A percentile compares a stretch with the other conserved stretches of the same genome.
Conservation (phyloP, 2,113 vertebrate species). For the Otis tarda region DNA sequence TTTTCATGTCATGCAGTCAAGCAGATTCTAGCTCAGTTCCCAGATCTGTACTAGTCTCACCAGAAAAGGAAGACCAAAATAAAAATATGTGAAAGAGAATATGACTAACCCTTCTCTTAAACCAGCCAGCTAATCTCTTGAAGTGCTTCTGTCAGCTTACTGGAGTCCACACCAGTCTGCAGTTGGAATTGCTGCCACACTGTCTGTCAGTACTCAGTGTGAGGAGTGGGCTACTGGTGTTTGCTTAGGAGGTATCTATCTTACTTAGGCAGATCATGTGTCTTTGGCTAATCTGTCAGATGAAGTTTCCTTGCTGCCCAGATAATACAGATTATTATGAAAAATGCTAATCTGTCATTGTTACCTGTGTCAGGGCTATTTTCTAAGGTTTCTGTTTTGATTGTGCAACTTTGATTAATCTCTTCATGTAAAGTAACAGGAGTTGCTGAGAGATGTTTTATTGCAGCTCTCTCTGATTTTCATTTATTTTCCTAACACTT, state of each 20-base stretch:
- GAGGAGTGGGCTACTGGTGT: background rate
- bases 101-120: background rate
- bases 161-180: accelerated
- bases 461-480: background rate
- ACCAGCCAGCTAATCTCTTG: background rate
- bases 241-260: background rate
- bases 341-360: background rate
- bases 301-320: background rate
- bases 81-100: background rate
- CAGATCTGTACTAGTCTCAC: background rate
- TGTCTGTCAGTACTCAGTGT: background rate
- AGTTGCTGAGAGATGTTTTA: background rate
- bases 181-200: background rate
- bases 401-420: background rate
- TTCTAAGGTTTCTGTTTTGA: background rate
- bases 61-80: background rate
- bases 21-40: background rate
- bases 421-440: background rate
- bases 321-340: background rate
- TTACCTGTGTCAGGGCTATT: background rate
- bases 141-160: background rate
- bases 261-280: background rate
- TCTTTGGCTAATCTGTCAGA: background rate
- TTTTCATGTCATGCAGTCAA: background rate
- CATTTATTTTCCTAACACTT: background rate